phyloP scores from a whole-genome alignment of 2,888 invertebrate species.

The Limnephilus rhombicus region DNA sequence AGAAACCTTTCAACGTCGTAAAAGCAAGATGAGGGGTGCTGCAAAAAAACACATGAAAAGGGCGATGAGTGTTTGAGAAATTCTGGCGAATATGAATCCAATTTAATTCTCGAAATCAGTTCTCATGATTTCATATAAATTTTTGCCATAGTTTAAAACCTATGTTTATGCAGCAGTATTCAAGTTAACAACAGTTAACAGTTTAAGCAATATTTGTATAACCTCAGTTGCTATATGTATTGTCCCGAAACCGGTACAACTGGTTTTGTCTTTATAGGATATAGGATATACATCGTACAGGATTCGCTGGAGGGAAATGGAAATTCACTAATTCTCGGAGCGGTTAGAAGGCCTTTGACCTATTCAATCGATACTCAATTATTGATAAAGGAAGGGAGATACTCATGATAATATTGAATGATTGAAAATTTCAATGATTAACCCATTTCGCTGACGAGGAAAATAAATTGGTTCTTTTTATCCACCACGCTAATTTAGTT shows the following conservation, averaged over 20 bases:
- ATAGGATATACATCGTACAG: too few relatives aligned
- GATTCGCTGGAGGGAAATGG: background rate
- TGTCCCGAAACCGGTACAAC: background rate
- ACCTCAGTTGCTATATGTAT: background rate
- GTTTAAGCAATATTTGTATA: background rate
- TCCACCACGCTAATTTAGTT: background rate
- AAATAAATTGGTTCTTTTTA: background rate
- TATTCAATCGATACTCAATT: background rate
- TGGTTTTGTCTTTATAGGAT: background rate
- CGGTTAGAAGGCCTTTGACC: conserved; percentile 27
- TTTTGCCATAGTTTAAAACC: background rate
- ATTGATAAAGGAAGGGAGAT: background rate
- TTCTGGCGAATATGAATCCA: too few relatives aligned
- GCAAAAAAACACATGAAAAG: too few relatives aligned
- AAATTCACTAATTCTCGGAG: background rate
- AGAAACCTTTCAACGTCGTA: too few relatives aligned
- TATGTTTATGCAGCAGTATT: background rate
- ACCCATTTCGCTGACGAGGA: background rate
- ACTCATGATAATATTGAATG: conserved; percentile 18
- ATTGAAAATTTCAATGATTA: background rate
- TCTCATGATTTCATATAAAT: too few relatives aligned
- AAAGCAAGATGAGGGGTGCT: too few relatives aligned
- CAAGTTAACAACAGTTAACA: background rate
- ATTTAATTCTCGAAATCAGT: too few relatives aligned
- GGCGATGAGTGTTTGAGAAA: too few relatives aligned